These are phyloP conservation scores for Lymantria dispar DNA, from an alignment of 2,888 invertebrate genomes.

Conservation along the genomic window DNA sequence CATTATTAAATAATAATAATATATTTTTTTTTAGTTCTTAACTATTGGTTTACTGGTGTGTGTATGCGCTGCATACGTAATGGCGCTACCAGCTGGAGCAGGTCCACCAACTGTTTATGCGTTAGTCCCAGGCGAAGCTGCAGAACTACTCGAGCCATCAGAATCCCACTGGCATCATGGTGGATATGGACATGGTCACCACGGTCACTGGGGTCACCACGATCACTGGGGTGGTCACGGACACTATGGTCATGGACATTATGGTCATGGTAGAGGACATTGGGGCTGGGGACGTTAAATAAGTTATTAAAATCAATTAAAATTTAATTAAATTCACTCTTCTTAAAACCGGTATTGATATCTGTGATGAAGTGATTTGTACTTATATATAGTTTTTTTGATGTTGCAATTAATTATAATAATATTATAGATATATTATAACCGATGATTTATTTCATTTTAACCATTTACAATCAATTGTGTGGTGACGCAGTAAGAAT, in stretches of 20 bases:
- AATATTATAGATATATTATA: too few relatives aligned
- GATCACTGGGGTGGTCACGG: slow-evolving; percentile 22
- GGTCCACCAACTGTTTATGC: slow-evolving; percentile 24
- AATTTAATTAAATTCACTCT: background rate
- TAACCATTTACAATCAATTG: too few relatives aligned
- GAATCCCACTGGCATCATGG: slow-evolving; percentile 19
- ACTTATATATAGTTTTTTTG: background rate
- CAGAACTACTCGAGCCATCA: slow-evolving; percentile 15
- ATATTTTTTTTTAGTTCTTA: slow-evolving; percentile 40
- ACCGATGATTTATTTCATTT: too few relatives aligned
- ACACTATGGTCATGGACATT: slow-evolving; percentile 5
- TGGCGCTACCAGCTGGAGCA: slow-evolving; percentile 42
- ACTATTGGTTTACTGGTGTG: slow-evolving; percentile 46
- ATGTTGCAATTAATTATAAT: background rate
- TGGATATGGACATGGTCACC: slow-evolving; percentile 8
- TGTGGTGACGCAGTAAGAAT: too few relatives aligned
- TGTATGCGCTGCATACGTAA: slow-evolving; percentile 46
- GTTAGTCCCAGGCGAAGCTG: slow-evolving; percentile 9
- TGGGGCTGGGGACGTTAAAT: slow-evolving; percentile 21
- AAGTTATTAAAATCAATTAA: background rate
- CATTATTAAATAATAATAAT: too few relatives aligned
- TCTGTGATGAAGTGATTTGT: slow-evolving; percentile 25
- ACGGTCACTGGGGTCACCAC: slow-evolving; percentile 14
- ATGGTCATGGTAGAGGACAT: slow-evolving; percentile 14
- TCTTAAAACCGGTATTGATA: slow-evolving; percentile 12